Percentiles rank a stretch among this genome's conserved stretches.
phyloP scores from a whole-genome alignment of 2,113 vertebrate genomes.

The Varanus salvator region DNA sequence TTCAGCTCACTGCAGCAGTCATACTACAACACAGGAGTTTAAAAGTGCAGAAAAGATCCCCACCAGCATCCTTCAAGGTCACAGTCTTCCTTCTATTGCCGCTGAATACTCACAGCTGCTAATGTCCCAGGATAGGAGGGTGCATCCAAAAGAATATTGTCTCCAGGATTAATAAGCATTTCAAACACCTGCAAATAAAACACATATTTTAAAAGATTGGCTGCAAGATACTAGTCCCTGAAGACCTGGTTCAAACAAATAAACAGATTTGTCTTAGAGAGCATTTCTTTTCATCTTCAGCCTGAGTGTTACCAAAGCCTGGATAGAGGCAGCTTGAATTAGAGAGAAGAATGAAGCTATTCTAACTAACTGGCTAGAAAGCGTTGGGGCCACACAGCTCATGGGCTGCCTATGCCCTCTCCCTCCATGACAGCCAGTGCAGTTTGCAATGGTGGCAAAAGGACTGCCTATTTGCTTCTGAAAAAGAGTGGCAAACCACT shows the following conservation, averaged over 20 bases:
- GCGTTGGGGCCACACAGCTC: too few species aligned
- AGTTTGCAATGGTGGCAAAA: too few species aligned
- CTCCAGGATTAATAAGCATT: conserved; percentile 93
- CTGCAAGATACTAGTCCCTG: not conserved
- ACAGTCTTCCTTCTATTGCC: not conserved
- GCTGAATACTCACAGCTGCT: conserved; percentile 80
- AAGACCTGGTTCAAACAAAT: not conserved
- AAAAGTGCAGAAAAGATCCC: not conserved
- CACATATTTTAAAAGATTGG: conserved; percentile 25
- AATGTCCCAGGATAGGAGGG: conserved; percentile 90
- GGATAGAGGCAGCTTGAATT: not conserved
- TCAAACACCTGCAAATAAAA: conserved; percentile 87
- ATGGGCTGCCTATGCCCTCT: too few species aligned
- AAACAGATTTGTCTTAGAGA: too few species aligned
- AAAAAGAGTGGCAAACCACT: too few species aligned
- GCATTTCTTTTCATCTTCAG: not conserved
- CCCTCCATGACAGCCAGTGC: too few species aligned
- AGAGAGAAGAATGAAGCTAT: not conserved
- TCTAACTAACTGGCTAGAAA: not conserved
- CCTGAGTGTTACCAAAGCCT: not conserved
- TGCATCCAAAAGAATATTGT: conserved; percentile 88
- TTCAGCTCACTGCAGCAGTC: not conserved
- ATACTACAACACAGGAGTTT: not conserved
- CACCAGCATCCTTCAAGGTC: not conserved
- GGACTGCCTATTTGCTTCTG: too few species aligned